A percentile compares a stretch with the other conserved stretches of the same genome.
These are phyloP conservation scores for Matsumyia berberina DNA, from an alignment of 2,888 invertebrate genomes.

Conservation along the genomic window DNA sequence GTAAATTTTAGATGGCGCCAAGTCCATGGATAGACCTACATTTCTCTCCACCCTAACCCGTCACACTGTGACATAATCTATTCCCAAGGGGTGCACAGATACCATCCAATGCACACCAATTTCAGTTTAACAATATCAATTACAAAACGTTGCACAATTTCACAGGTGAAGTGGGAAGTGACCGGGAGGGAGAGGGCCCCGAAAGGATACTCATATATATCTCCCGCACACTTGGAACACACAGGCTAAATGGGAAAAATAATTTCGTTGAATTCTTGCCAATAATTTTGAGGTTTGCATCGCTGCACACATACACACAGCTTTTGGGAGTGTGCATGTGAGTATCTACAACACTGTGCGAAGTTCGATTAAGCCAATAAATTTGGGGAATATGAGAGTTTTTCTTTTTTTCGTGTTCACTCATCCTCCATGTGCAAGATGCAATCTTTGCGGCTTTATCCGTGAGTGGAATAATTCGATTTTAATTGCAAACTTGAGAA, in stretches of 20 bases:
- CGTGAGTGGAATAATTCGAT: slow-evolving; percentile 72
- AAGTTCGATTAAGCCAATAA: slow-evolving; percentile 72
- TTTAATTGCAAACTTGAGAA: slow-evolving; percentile 74
- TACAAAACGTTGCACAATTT: slow-evolving; percentile 65
- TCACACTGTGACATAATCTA: slow-evolving; percentile 60
- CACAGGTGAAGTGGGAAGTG: slow-evolving; percentile 43
- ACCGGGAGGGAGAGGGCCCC: neutral
- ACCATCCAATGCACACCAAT: slow-evolving; percentile 41
- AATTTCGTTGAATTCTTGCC: slow-evolving; percentile 62
- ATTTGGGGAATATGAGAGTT: slow-evolving; percentile 38
- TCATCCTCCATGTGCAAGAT: slow-evolving; percentile 59
- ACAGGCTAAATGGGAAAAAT: slow-evolving; percentile 16
- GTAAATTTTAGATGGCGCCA: slow-evolving; percentile 60
- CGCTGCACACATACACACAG: slow-evolving; percentile 5
- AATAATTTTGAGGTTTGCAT: slow-evolving; percentile 56
- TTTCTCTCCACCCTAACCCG: neutral
- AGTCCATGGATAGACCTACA: slow-evolving; percentile 6
- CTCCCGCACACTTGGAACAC: neutral
- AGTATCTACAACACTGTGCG: slow-evolving; percentile 28
- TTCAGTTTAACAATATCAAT: slow-evolving; percentile 62
- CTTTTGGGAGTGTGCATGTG: neutral
- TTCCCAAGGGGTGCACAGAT: slow-evolving; percentile 35
- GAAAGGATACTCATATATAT: slow-evolving; percentile 9
- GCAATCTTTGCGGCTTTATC: slow-evolving; percentile 69
- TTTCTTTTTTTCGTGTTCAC: slow-evolving; percentile 2